Base-by-base conservation (phyloP, 1,140 invertebrate species). In the Drosophila prosaltans region DNA sequence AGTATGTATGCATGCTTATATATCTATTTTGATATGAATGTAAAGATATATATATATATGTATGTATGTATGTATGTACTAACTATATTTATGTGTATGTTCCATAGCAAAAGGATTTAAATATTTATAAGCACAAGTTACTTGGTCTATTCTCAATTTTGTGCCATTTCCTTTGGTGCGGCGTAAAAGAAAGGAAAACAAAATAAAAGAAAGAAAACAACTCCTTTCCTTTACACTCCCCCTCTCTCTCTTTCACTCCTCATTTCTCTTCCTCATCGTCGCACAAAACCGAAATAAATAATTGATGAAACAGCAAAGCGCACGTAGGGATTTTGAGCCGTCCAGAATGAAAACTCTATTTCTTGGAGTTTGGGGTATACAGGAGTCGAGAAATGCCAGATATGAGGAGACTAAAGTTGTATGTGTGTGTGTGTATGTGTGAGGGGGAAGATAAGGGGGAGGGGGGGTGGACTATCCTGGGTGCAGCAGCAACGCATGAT, bases 241-340 rank as follows among this genome's bases (percentile, higher is more conserved):
- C 28, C 4, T 45, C 48, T 64, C 57, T 64, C 70, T 30, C 54
- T 39, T 21, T 24, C n/a, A 1, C 60, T 8, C 40, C 21, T n/a
- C 65, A 61, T 66, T 30, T 28, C n/a, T 26, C 65, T n/a, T 28
- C 48, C 28, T 48, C 28, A 62, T 55, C 64, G 66, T 78, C 74
- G 64, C 76, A 78, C 76, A 78, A 78, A 78, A 78, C 76, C 76
- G 76, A 78, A 78, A 79, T 79, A 80, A 79, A 80, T 80, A 80
- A 80, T 80, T 80, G 78, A 80, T 80, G 76, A 80, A 79, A 80
- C 76, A 79, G 78, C 78, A 80, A 80, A 80, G 78, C 76, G 71
- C 78, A 80, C 78, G 76, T 80, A 70, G 78, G 78, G 78, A 80
- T 80, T 80, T 80, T 65, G 32, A 73, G 57, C 70, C 55, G 67